These are phyloP conservation scores for Eremophila alpestris DNA, from an alignment of 2,797 vertebrate genomes.

Conservation along the genomic window DNA sequence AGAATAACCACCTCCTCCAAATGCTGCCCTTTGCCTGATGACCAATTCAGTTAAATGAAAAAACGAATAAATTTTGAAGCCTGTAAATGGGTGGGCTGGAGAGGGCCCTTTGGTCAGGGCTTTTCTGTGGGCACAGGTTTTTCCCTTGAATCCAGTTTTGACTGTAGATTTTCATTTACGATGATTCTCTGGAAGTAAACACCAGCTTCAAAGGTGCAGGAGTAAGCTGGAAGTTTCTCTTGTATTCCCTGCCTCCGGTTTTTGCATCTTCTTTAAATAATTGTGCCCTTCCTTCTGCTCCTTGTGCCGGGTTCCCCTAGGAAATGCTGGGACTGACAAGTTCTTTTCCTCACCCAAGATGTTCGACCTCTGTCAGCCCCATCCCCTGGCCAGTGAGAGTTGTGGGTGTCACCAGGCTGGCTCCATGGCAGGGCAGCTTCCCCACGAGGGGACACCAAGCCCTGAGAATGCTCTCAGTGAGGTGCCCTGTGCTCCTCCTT, in stretches of 20 bases:
- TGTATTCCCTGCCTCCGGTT: not conserved
- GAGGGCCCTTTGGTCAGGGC: not conserved
- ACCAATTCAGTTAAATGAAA: not conserved
- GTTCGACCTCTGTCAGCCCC: not conserved
- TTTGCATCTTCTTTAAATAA: not conserved
- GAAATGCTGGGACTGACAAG: not conserved
- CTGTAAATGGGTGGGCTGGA: not conserved
- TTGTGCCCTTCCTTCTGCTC: not conserved
- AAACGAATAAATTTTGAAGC: not conserved
- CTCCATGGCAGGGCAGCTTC: not conserved
- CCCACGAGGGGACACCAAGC: accelerated
- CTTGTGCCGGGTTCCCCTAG: not conserved
- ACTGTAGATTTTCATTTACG: not conserved
- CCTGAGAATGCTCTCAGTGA: accelerated
- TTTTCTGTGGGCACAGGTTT: not conserved
- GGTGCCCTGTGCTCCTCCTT: not conserved
- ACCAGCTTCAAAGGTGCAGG: not conserved
- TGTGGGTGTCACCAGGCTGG: not conserved
- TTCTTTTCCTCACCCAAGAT: accelerated
- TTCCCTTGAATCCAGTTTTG: not conserved
- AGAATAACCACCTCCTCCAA: not conserved
- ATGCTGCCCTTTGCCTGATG: not conserved
- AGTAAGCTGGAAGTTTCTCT: not conserved
- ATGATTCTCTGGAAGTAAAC: not conserved
- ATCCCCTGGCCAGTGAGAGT: accelerated